Base-by-base conservation (phyloP, 2,113 vertebrate genomes). In the Ophthalmolycus amberensis region DNA sequence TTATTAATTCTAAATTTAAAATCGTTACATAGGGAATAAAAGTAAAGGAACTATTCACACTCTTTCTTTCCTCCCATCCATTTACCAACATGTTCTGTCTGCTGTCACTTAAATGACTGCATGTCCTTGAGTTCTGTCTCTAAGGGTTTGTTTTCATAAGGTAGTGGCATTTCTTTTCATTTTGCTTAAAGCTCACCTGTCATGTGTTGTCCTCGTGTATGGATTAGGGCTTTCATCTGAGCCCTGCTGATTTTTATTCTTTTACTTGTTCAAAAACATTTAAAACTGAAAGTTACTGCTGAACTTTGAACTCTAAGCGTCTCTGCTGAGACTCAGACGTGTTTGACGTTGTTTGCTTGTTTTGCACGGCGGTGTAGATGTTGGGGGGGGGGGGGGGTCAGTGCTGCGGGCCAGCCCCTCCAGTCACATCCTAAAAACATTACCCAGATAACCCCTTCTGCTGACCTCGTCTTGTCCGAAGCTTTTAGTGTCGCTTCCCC, bases 341-440 rank as follows among this genome's bases (percentile, higher is more conserved):
- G 65, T 77, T 67, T 71, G 68, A 56, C 4, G 2, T 64, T 83
- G 72, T 83, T 82, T 84, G 71, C 62, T 87, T 86, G 85, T 85
- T 87, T 83, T 88, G 67, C 67, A 38, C 34, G 5, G 70, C 20
- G 1, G 42, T 60, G 18, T 66, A 84, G 38, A 76, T 85, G 79
- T 83, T 86, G 83, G 50, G 34, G 34, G 5, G 34, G 34, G 34
- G 34, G 34, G 34, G 34, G 72, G 89, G 84, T 89, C 82, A 79
- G 63, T 77, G 37, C 74, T 76, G 52, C 54, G 77, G 73, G 73
- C 71, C 82, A 56, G 77, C 67, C 60, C 63, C 67, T 46, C 84
- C 82, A 20, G 62, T 80, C 75, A 59, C 81, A 86, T 90, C 88
- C 88, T 86, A 83, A 89, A 90, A 89, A 77, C 86, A 83, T 87